Evolutionary conservation across 2,113 vertebrate species (phyloP), one percentile per base, ranked within the genome.

Genomic region (Micronycteris hirsuta): DNA sequence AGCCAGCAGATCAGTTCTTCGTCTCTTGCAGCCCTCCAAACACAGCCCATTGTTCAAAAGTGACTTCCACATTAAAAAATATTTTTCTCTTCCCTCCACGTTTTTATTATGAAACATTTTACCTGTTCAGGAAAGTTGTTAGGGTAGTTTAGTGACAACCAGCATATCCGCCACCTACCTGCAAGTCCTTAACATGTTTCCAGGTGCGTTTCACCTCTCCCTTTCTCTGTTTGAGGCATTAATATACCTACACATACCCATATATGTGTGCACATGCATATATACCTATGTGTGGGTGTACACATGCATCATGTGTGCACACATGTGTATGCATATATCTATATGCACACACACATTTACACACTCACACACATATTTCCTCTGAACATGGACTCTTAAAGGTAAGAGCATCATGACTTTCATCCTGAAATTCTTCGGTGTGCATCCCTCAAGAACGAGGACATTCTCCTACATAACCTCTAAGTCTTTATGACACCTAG

Each of bases 401-500:
- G 76, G 22, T 45, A 73, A 67, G 6, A 4, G 58, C 31, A 78
- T 45, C 14, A 68, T 56, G 56, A 88, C 22, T 80, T 93, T 89
- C 52, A 77, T 12, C 41, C 47, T n/a, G n/a, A 78, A 65, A 77
- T 77, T 22, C 14, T 71, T 91, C 45, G 68, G 22, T 1, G 15
- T 33, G 4, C 16, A 6, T 74, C 61, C 89, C 36, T 61, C 86
- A 54, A 82, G 45, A 84, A 78, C 0, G 22, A 71, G 22, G n/a
- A 7, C 4, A 16, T 73, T 41, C 19, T 89, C 65, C 76, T 26
- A n/a, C 13, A 68, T 17, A 31, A 7, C 49, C 38, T 43, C 12
- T 31, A 84, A 61, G 76, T 80, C 85, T 94, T 89, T 54, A 81
- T 47, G n/a, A 43, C 52, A 63, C 4, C 33, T n/a, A 70, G 80